These are phyloP conservation scores for Procambarus virginalis DNA, from an alignment of 1,140 invertebrate genomes.

Conservation along the genomic window DNA sequence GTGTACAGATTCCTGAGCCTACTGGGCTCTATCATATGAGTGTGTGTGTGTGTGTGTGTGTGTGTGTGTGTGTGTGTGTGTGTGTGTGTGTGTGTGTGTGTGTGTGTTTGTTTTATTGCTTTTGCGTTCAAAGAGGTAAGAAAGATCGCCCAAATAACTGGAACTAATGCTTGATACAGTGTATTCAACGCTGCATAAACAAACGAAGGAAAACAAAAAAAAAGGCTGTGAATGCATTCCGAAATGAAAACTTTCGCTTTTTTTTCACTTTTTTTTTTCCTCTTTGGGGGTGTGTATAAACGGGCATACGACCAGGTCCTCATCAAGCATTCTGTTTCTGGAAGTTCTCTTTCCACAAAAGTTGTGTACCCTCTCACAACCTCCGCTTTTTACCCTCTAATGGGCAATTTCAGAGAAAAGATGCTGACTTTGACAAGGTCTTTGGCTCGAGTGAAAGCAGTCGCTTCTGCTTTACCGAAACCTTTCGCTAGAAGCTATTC, in stretches of 20 bases:
- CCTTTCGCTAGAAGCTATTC: too few species aligned
- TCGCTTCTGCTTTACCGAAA: background rate
- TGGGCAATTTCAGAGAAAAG: conserved; percentile 37
- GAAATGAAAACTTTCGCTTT: conserved; percentile 44
- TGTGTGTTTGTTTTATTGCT: too few species aligned
- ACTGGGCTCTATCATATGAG: too few species aligned
- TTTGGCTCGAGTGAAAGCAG: background rate
- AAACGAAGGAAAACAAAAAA: conserved; percentile 36
- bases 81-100: too few species aligned
- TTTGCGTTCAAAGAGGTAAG: background rate
- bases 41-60: too few species aligned
- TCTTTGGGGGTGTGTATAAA: conserved; percentile 25
- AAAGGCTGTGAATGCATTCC: conserved; percentile 57
- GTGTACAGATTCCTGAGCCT: too few species aligned
- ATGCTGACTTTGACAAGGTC: background rate
- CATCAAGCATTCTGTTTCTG: conserved; percentile 58
- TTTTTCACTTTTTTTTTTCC: background rate
- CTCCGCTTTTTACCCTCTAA: conserved; percentile 38
- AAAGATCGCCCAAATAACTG: background rate
- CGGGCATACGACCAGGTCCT: conserved; percentile 32
- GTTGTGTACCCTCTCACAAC: conserved; percentile 6
- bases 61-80: too few species aligned
- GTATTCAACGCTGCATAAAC: conserved; percentile 46
- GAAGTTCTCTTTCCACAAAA: background rate
- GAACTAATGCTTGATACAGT: conserved; percentile 17